Base-by-base conservation (phyloP, 2,113 vertebrate species). In the Symphodus melops region DNA sequence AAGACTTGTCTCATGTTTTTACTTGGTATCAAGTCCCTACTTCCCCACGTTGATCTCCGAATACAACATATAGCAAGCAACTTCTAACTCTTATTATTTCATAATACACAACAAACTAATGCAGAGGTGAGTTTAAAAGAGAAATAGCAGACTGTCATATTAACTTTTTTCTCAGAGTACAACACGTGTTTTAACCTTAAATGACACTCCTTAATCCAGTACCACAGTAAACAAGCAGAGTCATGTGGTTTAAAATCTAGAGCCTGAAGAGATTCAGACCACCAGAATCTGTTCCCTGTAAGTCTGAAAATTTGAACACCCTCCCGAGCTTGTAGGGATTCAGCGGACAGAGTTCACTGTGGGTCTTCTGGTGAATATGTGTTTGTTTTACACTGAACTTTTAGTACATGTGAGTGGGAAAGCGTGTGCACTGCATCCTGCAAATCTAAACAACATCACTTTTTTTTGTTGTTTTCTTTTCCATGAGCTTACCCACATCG, bases 261-360 rank as follows among this genome's bases (percentile, higher is more conserved):
- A 55, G 13, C 33, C 67, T 8, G 21, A 57, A 67, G 57, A 51
- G 58, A 65, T 79, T 61, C 83, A 89, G 77, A 90, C 88, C 88
- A 72, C 83, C 46, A 84, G 67, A 88, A 28, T 84, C 71, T 79
- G 75, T 74, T 80, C 73, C 66, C 8, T 7, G 63, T 83, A 71
- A 59, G 49, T 53, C 70, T 69, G 36, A 87, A 71, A 77, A 61
- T 75, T 77, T 78, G 70, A 60, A 83, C 21, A 55, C 42, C 39
- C 16, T 77, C 68, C 75, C 41, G 1, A 37, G 36, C 63, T 60
- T 33, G 51, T 46, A 53, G 60, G 59, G 16, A 83, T n/a, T 83
- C 66, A 80, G 80, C 42, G 64, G 74, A 54, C 76, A 83, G 60
- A 68, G 88, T 90, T 88, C 86, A 87, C 39, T 25, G 61, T 66